phyloP scores from a whole-genome alignment of 1,140 invertebrate species.

The Caenorhabditis inopinata region DNA sequence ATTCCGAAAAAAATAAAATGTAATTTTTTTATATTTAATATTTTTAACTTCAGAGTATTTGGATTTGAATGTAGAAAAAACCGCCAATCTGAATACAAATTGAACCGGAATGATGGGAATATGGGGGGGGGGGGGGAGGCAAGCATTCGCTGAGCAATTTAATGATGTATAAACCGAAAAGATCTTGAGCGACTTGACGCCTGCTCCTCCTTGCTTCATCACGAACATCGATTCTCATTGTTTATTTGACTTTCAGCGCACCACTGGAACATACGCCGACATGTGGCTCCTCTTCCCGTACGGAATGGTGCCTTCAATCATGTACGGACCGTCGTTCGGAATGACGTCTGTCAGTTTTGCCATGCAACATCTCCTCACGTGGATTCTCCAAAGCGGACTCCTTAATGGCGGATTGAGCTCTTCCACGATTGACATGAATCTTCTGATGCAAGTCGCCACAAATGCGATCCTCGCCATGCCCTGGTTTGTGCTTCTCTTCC shows the following conservation, averaged over 20 bases:
- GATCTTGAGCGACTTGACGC: too few species aligned
- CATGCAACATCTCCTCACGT: slow-evolving; percentile 25
- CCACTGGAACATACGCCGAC: slow-evolving; percentile 33
- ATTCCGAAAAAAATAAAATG: too few species aligned
- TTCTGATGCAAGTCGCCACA: slow-evolving; percentile 29
- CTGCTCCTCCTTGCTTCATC: too few species aligned
- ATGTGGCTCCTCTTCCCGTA: slow-evolving; percentile 45
- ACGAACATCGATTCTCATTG: too few species aligned
- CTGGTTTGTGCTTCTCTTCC: slow-evolving; percentile 43
- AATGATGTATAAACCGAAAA: too few species aligned
- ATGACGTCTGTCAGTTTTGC: slow-evolving; percentile 28
- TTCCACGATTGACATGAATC: not conserved
- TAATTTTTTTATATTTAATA: too few species aligned
- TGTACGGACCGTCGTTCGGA: slow-evolving; percentile 36
- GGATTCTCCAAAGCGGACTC: slow-evolving; percentile 14
- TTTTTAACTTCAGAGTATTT: too few species aligned
- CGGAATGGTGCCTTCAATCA: not conserved
- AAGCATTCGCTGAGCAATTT: too few species aligned
- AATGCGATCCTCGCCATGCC: slow-evolving; percentile 24
- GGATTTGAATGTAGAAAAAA: too few species aligned
- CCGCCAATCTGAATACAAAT: too few species aligned
- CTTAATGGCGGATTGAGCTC: not conserved
- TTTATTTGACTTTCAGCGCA: slow-evolving; percentile 25
- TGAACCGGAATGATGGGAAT: too few species aligned
- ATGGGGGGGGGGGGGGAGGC: too few species aligned